phyloP scores from a whole-genome alignment of 2,888 invertebrate genomes.

The Rhingia campestris region DNA sequence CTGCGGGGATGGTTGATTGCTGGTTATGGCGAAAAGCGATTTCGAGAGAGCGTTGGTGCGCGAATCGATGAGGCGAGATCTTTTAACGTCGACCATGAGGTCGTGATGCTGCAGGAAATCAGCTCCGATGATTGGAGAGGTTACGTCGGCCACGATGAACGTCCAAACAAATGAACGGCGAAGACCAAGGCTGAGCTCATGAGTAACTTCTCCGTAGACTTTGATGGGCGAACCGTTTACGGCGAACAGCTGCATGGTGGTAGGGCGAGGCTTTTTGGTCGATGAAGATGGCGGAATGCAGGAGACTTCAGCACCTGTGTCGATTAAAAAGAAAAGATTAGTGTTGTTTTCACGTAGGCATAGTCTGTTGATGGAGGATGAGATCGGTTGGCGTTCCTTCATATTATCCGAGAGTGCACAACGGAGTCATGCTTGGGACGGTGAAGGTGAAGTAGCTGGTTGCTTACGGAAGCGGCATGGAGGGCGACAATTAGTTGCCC shows the following conservation, averaged over 20 bases:
- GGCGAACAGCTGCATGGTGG: not conserved
- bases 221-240: conserved; percentile 3
- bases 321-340: conserved; percentile 8
- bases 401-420: too few relatives aligned
- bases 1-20: not conserved
- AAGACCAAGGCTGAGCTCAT: not conserved
- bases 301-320: not conserved
- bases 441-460: too few relatives aligned
- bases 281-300: too few relatives aligned
- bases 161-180: not conserved
- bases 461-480: too few relatives aligned
- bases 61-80: too few relatives aligned
- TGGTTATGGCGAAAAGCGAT: too few relatives aligned
- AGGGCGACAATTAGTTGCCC: too few relatives aligned
- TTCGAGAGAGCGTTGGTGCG: too few relatives aligned
- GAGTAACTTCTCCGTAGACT: conserved; percentile 12
- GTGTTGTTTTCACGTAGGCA: conserved; percentile 7
- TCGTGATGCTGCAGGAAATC: not conserved
- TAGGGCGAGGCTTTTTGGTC: too few relatives aligned
- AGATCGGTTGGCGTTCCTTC: not conserved
- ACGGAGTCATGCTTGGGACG: too few relatives aligned
- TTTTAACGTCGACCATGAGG: too few relatives aligned
- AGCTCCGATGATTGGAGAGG: conserved; percentile 3
- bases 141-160: not conserved
- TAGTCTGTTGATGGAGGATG: conserved; percentile 1